These are phyloP conservation scores for Lanius collurio DNA, from an alignment of 2,113 vertebrate genomes.

Conservation along the genomic window DNA sequence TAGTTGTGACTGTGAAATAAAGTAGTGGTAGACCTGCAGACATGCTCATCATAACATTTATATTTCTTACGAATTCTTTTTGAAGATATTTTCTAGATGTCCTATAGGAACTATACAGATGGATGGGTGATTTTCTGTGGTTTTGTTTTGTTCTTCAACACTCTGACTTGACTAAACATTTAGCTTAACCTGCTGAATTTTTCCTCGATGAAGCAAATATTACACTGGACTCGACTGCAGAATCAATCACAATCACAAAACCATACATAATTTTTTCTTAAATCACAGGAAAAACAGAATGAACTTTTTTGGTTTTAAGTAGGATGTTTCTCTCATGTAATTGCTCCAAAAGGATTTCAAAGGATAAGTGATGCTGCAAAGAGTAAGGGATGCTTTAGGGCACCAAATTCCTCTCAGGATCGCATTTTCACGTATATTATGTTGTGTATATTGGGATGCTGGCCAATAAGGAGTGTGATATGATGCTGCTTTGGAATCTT, in stretches of 20 bases:
- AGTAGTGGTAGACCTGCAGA: background rate
- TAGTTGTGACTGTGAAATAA: background rate
- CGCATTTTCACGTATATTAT: background rate
- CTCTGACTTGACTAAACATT: background rate
- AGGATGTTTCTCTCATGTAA: background rate
- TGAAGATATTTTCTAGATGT: background rate
- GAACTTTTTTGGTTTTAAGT: background rate
- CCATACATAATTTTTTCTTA: background rate
- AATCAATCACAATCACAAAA: background rate
- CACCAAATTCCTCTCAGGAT: background rate
- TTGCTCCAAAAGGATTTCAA: background rate
- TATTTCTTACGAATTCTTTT: background rate
- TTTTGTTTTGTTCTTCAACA: background rate
- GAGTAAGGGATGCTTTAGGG: background rate
- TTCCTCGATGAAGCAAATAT: background rate
- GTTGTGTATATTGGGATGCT: background rate
- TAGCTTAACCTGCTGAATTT: background rate
- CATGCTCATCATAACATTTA: background rate
- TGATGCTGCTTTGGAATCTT: background rate
- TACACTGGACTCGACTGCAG: background rate
- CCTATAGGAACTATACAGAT: background rate
- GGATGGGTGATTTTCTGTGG: background rate
- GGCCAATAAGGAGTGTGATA: background rate
- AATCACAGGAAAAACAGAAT: background rate
- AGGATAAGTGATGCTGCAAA: background rate